phyloP scores from a whole-genome alignment of 2,113 vertebrate genomes.

The Sprattus sprattus region DNA sequence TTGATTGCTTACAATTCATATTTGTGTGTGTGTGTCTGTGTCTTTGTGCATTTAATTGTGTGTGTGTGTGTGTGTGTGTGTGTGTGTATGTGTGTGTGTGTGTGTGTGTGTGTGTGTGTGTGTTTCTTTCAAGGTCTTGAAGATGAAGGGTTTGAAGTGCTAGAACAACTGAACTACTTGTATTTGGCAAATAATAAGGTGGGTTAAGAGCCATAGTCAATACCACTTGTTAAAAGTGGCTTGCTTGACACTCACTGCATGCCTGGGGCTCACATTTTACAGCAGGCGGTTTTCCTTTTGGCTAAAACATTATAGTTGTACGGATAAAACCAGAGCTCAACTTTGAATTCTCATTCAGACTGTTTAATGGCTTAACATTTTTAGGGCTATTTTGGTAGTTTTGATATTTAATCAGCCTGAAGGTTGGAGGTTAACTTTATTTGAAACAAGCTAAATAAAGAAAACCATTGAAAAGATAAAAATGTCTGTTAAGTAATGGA shows the following conservation, averaged over 20 bases:
- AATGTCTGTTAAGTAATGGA: neutral
- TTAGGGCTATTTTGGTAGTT: no score
- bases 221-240: neutral
- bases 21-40: neutral
- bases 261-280: neutral
- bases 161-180: constrained; percentile 89
- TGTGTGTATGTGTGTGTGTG: neutral
- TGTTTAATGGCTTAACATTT: no score
- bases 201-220: constrained; percentile 51
- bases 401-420: no score
- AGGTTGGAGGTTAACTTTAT: no score
- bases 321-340: no score
- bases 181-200: constrained; percentile 98
- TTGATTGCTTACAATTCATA: neutral
- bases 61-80: neutral
- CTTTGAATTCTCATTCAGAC: no score
- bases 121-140: constrained; percentile 76
- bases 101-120: constrained; percentile 17
- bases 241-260: neutral
- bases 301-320: no score
- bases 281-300: no score
- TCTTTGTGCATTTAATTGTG: neutral
- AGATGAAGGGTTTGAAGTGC: constrained; percentile 89
- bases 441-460: no score
- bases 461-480: no score